Base-by-base conservation (phyloP, 2,797 vertebrate genomes). In the Neomorphus geoffroyi region DNA sequence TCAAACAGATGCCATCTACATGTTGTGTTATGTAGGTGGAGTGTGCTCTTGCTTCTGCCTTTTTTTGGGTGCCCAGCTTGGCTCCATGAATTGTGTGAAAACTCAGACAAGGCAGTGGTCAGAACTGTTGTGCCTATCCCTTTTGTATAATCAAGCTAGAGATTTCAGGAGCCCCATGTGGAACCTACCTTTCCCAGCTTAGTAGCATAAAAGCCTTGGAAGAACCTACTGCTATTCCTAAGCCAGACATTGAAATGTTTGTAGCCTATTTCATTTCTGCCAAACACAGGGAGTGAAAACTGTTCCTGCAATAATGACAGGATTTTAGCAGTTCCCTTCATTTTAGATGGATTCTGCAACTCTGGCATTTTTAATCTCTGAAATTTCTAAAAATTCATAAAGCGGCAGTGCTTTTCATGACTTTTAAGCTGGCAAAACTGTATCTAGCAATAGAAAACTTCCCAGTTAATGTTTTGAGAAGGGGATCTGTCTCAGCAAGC, bases 201-300 rank as follows among this genome's bases (percentile, higher is more conserved):
- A 86, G 57, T 67, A 67, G 24, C 45, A 46, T 53, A 41, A 84
- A 92, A 79, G 35, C 64, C 35, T 64, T 87, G 79, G 65, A 92
- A 80, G 71, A 89, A 43, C 45, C 48, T 87, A 24, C 48, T 70
- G 64, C 84, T 85, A 2, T 94, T 91, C 45, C 45, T 1, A 7
- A 95, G 60, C 46, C 86, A 92, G 71, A 51, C 4, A 0, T 57
- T 75, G 32, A 62, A 88, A 3, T 46, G 46, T 91, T 93, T 88
- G 70, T 85, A 87, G 74, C 53, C 60, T 73, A 32, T 80, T 92
- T 80, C 39, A 13, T 18, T 89, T 64, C 67, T 89, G 85, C 81
- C 91, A 93, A 45, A 85, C 89, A 7, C 43, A 73, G n/a, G 62
- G 80, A 96, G 30, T 80, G 84, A 77, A 92, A 92, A 91, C 67